Conservation (phyloP, 1,140 invertebrate species). For the Metaphire vulgaris region DNA sequence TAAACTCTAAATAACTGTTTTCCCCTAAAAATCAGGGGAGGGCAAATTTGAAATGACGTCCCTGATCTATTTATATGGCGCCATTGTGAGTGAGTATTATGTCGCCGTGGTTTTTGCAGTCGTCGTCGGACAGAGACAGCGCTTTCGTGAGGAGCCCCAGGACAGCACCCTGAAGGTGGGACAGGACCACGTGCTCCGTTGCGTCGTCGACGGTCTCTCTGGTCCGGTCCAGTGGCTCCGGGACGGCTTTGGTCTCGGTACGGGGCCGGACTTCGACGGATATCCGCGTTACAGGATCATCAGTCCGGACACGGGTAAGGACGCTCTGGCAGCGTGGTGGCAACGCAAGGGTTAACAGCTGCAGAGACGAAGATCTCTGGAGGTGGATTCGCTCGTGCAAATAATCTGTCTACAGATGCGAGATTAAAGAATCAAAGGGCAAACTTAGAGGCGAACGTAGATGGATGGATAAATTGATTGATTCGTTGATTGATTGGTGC, state of each 20-base stretch:
- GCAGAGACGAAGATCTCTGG: too few relatives aligned
- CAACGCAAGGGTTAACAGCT: too few relatives aligned
- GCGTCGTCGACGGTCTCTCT: background rate
- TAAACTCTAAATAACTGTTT: background rate
- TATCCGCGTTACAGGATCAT: constrained; percentile 90
- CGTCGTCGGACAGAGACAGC: background rate
- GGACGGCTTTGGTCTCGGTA: constrained; percentile 54
- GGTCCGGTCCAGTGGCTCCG: constrained; percentile 49
- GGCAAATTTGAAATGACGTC: background rate
- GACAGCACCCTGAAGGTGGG: background rate
- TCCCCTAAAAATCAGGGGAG: background rate
- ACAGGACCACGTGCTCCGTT: background rate
- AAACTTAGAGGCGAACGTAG: too few relatives aligned
- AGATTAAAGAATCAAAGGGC: too few relatives aligned
- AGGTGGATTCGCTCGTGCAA: too few relatives aligned
- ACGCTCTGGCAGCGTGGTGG: too few relatives aligned
- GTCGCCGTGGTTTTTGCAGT: too few relatives aligned
- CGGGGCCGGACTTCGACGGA: constrained; percentile 59
- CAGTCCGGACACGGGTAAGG: constrained; percentile 80
- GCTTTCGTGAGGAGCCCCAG: background rate
- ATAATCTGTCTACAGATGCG: too few relatives aligned
- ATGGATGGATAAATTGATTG: too few relatives aligned
- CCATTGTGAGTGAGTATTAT: background rate
- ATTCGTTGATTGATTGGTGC: too few relatives aligned
- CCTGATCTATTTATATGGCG: background rate